Evolutionary conservation across 2,888 invertebrate genomes (phyloP), one percentile per base, ranked within the genome.

Genomic region (Spisula subtruncata): DNA sequence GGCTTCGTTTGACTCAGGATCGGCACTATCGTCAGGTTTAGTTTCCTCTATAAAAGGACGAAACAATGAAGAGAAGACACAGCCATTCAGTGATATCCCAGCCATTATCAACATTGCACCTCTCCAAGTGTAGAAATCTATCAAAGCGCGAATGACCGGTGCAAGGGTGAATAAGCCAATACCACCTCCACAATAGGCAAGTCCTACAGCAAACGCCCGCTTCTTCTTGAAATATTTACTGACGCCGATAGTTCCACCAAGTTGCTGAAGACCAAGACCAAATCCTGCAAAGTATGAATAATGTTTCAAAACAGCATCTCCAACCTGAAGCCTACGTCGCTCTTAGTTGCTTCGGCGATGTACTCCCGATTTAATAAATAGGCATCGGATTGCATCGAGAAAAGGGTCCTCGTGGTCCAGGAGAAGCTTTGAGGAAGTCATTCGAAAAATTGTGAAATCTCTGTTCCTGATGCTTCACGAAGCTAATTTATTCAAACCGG

Each of bases 41-140:
- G 29, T n/a, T n/a, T 54, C 66, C 20, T 48, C 84, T 16, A 84
- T 29, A 48, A 71, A 75, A 32, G 90, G 90, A 41, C 84, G 60
- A 48, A 83, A 85, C 1, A 90, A 48, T 29, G 84, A 32, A 1
- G 75, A 83, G 81, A 83, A 86, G 4, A 90, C 88, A 75, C 85
- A 88, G 48, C 86, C 82, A 56, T 90, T 86, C 32, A 90, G 60
- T 16, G 88, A 60, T 8, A 88, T 41, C 25, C 90, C 90, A n/a
- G 90, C 81, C 35, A 83, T 48, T 1, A 90, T 86, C 1, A 90
- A 81, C 90, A 90, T 88, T 25, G 88, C 75, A 10, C 90, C 90
- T 35, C 86, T 81, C 89, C 89, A 89, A 12, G 83, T 75, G 81
- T 84, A 89, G 1, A n/a, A 35, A 32, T 89, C 89, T n/a, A 89